These are phyloP conservation scores for Eidolon dupreanum DNA, from an alignment of 2,797 vertebrate genomes.

Conservation along the genomic window DNA sequence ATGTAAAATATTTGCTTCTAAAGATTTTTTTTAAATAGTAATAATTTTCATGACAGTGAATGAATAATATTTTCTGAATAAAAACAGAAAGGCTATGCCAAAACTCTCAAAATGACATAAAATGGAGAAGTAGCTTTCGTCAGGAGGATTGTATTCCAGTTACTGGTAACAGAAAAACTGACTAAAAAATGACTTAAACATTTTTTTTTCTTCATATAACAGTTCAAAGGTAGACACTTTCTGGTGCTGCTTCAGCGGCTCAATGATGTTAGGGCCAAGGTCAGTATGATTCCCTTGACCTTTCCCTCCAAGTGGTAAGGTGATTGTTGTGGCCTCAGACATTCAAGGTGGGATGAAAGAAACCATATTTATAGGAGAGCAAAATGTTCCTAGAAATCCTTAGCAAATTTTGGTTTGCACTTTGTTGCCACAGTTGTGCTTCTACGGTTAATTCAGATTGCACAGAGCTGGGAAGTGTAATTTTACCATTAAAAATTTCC, in stretches of 20 bases:
- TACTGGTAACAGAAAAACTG: neutral
- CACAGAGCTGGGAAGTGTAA: neutral
- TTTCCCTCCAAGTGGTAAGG: neutral
- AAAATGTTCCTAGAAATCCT: neutral
- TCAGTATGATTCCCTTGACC: neutral
- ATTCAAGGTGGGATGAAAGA: neutral
- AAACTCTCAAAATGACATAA: neutral
- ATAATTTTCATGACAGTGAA: neutral
- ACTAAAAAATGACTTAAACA: neutral
- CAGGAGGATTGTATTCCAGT: neutral
- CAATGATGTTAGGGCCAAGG: neutral
- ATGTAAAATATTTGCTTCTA: neutral
- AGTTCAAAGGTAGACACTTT: neutral
- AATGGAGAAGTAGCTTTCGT: neutral
- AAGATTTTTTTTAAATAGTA: neutral
- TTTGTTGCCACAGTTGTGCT: neutral
- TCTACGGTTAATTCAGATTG: neutral
- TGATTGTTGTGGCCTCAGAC: neutral
- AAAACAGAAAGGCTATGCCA: neutral
- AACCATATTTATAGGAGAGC: neutral
- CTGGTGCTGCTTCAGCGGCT: neutral
- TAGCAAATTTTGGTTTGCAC: neutral
- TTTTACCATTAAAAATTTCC: neutral
- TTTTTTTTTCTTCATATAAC: neutral
- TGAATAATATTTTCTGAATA: slow-evolving; percentile 45